Conservation (phyloP, 2,797 vertebrate genomes). For the Hoplostethus atlanticus region DNA sequence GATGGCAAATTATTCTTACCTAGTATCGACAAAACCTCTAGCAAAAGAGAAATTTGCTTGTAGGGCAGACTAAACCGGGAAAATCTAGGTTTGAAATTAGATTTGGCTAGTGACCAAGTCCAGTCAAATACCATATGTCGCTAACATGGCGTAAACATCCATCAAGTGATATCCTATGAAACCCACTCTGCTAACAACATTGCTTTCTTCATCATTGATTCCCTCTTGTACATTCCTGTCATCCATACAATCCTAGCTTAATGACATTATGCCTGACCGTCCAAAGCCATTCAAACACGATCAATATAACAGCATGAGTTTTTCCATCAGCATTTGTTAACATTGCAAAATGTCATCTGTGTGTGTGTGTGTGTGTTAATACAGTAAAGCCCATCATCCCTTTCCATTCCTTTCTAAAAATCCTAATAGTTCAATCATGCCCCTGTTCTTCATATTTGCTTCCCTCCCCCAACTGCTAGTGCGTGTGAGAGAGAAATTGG, state of each 20-base stretch:
- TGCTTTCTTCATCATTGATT: constrained; percentile 68
- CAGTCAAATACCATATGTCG: constrained; percentile 58
- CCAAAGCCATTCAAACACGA: constrained; percentile 75
- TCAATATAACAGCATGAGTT: constrained; percentile 77
- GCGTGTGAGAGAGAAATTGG: not conserved
- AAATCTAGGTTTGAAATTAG: constrained; percentile 61
- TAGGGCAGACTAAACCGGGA: constrained; percentile 31
- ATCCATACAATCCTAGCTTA: constrained; percentile 73
- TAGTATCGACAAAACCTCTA: not conserved
- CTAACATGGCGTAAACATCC: constrained; percentile 70
- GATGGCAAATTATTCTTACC: not conserved
- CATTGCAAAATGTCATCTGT: constrained; percentile 63
- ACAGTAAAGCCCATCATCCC: constrained; percentile 24
- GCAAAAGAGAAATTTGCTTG: constrained; percentile 26
- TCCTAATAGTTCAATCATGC: constrained; percentile 35
- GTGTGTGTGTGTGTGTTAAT: constrained; percentile 24
- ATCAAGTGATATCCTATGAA: constrained; percentile 69
- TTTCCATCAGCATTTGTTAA: constrained; percentile 75
- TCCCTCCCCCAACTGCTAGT: constrained; percentile 10
- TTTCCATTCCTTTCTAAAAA: constrained; percentile 42
- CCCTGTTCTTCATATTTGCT: constrained; percentile 32
- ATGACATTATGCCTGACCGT: constrained; percentile 74
- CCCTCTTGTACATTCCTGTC: constrained; percentile 60
- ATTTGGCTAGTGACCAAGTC: constrained; percentile 46
- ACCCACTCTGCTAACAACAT: constrained; percentile 64